These are phyloP conservation scores for Scaptomyza graminum DNA, from an alignment of 1,140 invertebrate genomes.

Conservation along the genomic window DNA sequence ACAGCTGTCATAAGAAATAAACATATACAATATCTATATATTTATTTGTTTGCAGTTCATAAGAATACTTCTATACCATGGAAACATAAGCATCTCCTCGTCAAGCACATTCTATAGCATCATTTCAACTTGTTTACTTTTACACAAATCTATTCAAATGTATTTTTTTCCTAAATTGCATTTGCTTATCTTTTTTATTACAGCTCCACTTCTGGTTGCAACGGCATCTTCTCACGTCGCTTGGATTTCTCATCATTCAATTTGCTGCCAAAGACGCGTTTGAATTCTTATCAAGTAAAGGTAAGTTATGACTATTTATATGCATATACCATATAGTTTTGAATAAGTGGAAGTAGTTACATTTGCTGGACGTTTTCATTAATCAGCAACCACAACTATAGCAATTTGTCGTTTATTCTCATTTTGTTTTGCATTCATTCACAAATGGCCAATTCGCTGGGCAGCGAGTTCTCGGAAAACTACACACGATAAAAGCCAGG, in stretches of 20 bases:
- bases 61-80: neutral
- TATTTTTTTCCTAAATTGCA: conserved; percentile 32
- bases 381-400: conserved; percentile 21
- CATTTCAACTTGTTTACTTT: no score
- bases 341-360: conserved; percentile 21
- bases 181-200: conserved; percentile 31
- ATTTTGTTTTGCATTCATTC: conserved; percentile 52
- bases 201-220: conserved; percentile 94
- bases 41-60: conserved; percentile 10
- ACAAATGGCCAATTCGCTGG: conserved; percentile 36
- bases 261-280: conserved; percentile 95
- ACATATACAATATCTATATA: conserved; percentile 38
- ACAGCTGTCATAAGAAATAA: conserved; percentile 39
- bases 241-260: conserved; percentile 98
- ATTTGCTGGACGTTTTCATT: conserved; percentile 19
- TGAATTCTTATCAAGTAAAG: conserved; percentile 99
- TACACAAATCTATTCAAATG: neutral
- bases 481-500: conserved; percentile 11
- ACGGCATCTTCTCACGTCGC: conserved; percentile 94
- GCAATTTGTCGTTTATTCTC: conserved; percentile 16
- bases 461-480: conserved; percentile 55
- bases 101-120: no score
- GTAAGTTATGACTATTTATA: conserved; percentile 85
- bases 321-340: neutral
- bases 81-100: neutral